Evolutionary conservation across 2,797 vertebrate species (phyloP).

Genomic region (Enteromius fasciolatus): DNA sequence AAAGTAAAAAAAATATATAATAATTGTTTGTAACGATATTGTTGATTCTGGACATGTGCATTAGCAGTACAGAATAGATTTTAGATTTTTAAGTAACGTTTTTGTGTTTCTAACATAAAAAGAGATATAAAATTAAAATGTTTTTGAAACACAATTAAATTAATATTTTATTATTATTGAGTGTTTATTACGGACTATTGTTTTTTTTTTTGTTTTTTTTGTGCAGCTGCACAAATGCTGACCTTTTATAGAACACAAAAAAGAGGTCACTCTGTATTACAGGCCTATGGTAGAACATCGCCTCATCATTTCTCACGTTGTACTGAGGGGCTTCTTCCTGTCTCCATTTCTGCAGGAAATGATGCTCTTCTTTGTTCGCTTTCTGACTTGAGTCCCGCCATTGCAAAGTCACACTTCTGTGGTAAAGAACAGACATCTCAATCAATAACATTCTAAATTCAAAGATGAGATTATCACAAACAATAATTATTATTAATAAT

Average conservation of each 20-base stretch:
- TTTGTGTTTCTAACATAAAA: not conserved
- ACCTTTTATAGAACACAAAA: not conserved
- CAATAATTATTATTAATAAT: not conserved
- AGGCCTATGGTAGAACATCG: not conserved
- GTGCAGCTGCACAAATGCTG: not conserved
- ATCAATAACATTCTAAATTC: not conserved
- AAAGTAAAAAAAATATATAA: not conserved
- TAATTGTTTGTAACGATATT: not conserved
- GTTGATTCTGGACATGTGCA: not conserved
- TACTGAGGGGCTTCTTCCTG: slow-evolving; percentile 11
- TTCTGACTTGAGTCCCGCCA: not conserved
- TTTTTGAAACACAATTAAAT: not conserved
- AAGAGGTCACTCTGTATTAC: not conserved
- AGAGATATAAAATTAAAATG: not conserved
- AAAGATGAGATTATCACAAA: not conserved
- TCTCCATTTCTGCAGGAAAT: slow-evolving; percentile 17
- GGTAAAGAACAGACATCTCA: not conserved
- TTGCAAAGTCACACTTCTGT: not conserved
- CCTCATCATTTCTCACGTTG: not conserved
- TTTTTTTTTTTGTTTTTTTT: not conserved
- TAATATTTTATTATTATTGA: not conserved
- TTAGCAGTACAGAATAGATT: not conserved
- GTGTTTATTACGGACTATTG: not conserved
- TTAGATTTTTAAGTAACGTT: not conserved
- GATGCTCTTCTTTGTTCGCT: not conserved